Conservation (phyloP, 2,888 invertebrate species). For the Eilema sororculum region DNA sequence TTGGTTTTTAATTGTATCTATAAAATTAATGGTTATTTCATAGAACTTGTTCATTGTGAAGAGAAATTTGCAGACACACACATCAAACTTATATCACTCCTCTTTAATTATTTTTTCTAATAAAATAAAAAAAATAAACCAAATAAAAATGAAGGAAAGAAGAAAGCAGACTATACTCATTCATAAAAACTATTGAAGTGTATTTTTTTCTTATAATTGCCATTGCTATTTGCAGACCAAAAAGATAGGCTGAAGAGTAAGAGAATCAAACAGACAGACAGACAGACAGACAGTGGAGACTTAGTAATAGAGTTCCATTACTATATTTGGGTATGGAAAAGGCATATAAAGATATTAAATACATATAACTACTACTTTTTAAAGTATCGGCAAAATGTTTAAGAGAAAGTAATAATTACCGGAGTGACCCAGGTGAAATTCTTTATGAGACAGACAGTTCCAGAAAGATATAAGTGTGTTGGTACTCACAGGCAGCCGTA, state of each 20-base stretch:
- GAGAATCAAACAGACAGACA: no score
- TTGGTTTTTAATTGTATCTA: neutral
- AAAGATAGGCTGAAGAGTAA: neutral
- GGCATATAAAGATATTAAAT: no score
- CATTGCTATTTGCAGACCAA: neutral
- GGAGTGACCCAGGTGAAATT: neutral
- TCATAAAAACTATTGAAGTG: no score
- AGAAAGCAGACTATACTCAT: no score
- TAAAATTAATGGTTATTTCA: neutral
- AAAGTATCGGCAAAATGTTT: neutral
- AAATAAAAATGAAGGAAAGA: no score
- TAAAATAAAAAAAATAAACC: no score
- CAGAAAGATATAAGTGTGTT: neutral
- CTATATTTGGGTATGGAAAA: no score
- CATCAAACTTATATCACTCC: no score
- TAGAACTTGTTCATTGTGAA: neutral
- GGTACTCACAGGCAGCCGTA: neutral
- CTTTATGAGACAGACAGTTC: neutral
- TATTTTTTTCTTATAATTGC: neutral
- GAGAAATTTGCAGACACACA: neutral
- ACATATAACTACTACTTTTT: no score
- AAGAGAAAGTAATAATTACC: neutral
- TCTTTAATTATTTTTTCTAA: no score
- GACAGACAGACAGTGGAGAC: no score
- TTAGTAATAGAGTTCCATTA: no score